Conservation (phyloP, 2,888 invertebrate species). For the Drosophila austrosaltans region DNA sequence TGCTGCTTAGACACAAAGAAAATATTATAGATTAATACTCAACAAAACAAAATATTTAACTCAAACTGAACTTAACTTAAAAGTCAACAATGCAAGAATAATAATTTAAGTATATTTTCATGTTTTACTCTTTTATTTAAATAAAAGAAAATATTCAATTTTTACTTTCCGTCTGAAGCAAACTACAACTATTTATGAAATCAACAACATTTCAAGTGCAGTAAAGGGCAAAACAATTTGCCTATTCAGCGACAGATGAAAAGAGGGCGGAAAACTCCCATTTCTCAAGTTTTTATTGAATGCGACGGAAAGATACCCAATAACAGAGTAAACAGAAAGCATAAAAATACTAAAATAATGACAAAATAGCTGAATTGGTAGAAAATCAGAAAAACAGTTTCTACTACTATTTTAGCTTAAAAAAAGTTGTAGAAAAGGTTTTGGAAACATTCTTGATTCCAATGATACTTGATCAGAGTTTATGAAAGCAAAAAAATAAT, state of each 20-base stretch:
- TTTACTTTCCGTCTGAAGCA: not conserved
- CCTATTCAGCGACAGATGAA: slow-evolving; percentile 29
- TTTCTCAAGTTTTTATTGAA: no score
- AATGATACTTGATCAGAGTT: no score
- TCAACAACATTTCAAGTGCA: slow-evolving; percentile 12
- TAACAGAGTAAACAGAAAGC: not conserved
- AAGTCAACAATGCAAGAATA: not conserved
- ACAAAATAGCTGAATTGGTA: not conserved
- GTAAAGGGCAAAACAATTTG: slow-evolving; percentile 18
- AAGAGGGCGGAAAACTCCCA: not conserved
- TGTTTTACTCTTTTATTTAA: not conserved
- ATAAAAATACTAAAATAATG: not conserved
- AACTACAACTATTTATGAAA: slow-evolving; percentile 12
- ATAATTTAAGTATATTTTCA: not conserved
- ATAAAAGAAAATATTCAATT: slow-evolving; percentile 1
- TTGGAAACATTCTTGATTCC: no score
- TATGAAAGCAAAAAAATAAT: no score
- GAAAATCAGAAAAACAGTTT: no score
- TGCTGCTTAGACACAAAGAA: slow-evolving; percentile 11
- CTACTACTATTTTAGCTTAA: no score
- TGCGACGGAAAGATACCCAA: not conserved
- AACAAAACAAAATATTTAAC: not conserved
- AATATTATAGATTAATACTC: not conserved
- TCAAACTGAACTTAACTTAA: not conserved
- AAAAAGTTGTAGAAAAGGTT: no score